Base-by-base conservation (phyloP, 2,888 invertebrate genomes). In the Erannis defoliaria region DNA sequence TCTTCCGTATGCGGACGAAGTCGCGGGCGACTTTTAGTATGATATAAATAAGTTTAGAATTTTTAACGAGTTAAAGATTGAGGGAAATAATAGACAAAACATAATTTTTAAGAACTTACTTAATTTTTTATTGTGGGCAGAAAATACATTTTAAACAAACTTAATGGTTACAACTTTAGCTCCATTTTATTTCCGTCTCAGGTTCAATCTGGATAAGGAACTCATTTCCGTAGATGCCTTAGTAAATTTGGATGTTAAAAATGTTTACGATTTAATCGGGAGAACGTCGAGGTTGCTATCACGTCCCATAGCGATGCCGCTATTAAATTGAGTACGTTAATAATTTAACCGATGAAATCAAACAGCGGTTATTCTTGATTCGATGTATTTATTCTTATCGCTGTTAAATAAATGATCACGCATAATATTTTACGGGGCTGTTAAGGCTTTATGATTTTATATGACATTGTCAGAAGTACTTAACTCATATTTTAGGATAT, bases 131-230 rank as follows among this genome's bases (percentile, higher is more conserved):
- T n/a, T n/a, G n/a, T n/a, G n/a, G n/a, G n/a, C n/a, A n/a, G n/a
- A n/a, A n/a, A n/a, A n/a, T n/a, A n/a, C n/a, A n/a, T n/a, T n/a
- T n/a, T n/a, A n/a, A n/a, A n/a, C n/a, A n/a, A 5, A 9, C 6
- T 5, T 37, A 37, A 21, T 5, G 21, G 0, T 3, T 12, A 40
- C 9, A 43, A 43, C 14, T 26, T 43, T 29, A 46, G 18, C 31
- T 31, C 16, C 31, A 2, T 42, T 55, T 18, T 31, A 26, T 50
- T 10, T 53, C 19, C 38, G 42, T 81, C 82, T 38, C 67, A 88
- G 88, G 57, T 89, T 88, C 50, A 83, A 88, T 69, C 65, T 89
- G 12, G 76, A 84, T 16, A 89, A 89, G 38, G 86, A 84, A 64
- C 55, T 81, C 2, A 88, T 89, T 26, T 66, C 68, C n/a, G 78